Evolutionary conservation across 2,113 vertebrate genomes (phyloP).

Genomic region (Paradoxurus hermaphroditus): DNA sequence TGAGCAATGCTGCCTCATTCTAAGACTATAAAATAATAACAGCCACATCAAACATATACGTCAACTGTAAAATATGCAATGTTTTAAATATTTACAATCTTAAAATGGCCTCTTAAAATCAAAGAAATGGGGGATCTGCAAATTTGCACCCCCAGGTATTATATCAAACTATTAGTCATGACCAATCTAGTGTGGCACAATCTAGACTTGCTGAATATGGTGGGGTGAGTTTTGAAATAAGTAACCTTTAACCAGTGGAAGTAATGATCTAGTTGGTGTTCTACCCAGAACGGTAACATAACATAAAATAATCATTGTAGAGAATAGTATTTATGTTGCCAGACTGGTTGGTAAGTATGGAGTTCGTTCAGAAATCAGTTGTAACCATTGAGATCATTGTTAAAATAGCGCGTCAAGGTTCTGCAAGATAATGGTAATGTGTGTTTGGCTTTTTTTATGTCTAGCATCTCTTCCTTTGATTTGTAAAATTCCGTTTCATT

Average conservation of each 20-base stretch:
- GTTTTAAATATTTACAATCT: background rate
- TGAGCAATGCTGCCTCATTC: background rate
- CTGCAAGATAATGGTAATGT: background rate
- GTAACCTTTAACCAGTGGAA: background rate
- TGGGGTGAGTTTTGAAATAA: constrained; percentile 27
- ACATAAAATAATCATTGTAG: background rate
- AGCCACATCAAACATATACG: background rate
- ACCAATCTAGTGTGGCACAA: background rate
- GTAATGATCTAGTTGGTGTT: background rate
- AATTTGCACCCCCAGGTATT: background rate
- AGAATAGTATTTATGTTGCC: background rate
- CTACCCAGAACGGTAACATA: background rate
- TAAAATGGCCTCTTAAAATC: background rate
- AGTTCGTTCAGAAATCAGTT: background rate
- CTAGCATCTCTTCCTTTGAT: background rate
- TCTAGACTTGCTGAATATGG: background rate
- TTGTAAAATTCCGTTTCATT: background rate
- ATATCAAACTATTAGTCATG: background rate
- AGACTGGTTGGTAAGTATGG: background rate
- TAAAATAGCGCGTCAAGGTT: background rate
- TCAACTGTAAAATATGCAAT: background rate
- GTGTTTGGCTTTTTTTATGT: background rate
- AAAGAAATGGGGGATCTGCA: background rate
- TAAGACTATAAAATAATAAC: background rate
- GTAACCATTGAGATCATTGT: background rate